Evolutionary conservation across 2,888 invertebrate genomes (phyloP).

Genomic region (Lysandra coridon): DNA sequence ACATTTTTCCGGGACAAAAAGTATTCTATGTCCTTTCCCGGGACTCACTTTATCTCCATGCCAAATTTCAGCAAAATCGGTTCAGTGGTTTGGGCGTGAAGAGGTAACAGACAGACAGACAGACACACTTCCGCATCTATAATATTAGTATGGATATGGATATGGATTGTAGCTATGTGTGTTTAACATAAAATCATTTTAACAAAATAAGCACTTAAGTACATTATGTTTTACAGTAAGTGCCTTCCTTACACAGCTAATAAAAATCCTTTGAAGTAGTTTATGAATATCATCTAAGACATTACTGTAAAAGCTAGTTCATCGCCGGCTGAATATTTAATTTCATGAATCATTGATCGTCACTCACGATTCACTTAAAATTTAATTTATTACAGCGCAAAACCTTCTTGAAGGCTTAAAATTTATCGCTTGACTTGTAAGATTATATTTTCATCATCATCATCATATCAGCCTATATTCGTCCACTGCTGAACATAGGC

Average conservation of each 20-base stretch:
- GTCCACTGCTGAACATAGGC: no score
- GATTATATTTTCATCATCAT: no score
- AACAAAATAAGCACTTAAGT: neutral
- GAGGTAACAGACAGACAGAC: no score
- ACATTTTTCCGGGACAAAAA: no score
- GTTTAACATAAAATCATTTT: neutral
- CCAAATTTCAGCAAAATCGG: no score
- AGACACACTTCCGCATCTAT: no score
- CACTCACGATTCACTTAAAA: constrained; percentile 31
- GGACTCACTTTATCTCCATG: no score
- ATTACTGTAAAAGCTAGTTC: constrained; percentile 38
- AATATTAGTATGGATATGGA: no score
- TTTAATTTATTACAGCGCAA: constrained; percentile 13
- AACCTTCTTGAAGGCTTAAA: neutral
- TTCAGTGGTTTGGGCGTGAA: no score
- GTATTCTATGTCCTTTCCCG: no score
- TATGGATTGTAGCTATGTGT: no score
- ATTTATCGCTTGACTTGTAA: neutral
- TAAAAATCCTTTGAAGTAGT: constrained; percentile 24
- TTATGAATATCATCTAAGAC: constrained; percentile 37
- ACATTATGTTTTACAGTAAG: neutral
- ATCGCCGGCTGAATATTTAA: constrained; percentile 40
- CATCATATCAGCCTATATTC: no score
- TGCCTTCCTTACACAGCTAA: constrained; percentile 6
- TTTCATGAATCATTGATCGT: constrained; percentile 38